A percentile compares a stretch with the other conserved stretches of the same genome.
Conservation (phyloP, 2,888 invertebrate genomes). For the Luperina testacea region DNA sequence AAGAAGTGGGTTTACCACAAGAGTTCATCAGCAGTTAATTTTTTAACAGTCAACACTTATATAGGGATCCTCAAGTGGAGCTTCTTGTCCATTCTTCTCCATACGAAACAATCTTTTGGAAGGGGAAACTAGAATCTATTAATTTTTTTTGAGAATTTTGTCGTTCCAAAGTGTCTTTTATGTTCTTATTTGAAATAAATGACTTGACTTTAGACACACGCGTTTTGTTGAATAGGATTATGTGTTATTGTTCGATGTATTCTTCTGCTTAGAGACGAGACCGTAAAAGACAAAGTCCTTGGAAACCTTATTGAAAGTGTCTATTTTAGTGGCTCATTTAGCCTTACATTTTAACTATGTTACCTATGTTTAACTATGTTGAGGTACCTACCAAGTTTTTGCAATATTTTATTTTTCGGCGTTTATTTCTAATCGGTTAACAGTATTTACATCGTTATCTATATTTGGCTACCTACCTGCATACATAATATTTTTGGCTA, state of each 20-base stretch:
- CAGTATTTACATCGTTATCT: not conserved
- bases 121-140: not conserved
- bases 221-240: not conserved
- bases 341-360: not conserved
- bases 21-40: not conserved
- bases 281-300: too few relatives aligned
- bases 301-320: too few relatives aligned
- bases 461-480: not conserved
- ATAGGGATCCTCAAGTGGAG: not conserved
- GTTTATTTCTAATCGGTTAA: not conserved
- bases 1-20: constrained; percentile 22
- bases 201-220: not conserved
- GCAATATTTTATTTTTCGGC: not conserved
- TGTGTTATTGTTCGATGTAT: not conserved
- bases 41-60: constrained; percentile 4
- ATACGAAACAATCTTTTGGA: not conserved
- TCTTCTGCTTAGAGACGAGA: not conserved
- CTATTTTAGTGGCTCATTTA: not conserved
- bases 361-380: not conserved
- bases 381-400: not conserved
- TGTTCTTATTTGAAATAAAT: not conserved
- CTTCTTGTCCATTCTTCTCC: not conserved
- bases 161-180: too few relatives aligned
- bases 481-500: not conserved
- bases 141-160: not conserved